These are phyloP conservation scores for Caenorhabditis becei DNA, from an alignment of 2,888 invertebrate species.

Conservation along the genomic window DNA sequence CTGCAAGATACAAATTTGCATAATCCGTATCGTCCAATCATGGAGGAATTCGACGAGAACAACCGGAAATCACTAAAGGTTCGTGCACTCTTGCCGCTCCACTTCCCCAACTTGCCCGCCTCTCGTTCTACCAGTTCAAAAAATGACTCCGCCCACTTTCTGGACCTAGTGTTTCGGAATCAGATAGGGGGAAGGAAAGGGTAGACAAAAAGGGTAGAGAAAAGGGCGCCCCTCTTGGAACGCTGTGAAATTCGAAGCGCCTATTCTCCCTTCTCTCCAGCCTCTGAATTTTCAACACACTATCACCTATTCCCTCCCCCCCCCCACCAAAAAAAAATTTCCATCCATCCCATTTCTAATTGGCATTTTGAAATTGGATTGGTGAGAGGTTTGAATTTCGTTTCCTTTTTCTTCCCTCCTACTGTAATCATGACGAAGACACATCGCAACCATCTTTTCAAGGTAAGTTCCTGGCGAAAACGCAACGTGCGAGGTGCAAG, in stretches of 20 bases:
- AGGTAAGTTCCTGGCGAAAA: slow-evolving; percentile 15
- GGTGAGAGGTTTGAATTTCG: slow-evolving; percentile 38
- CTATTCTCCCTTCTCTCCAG: not conserved
- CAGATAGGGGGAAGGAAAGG: slow-evolving; percentile 12
- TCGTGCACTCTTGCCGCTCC: not conserved
- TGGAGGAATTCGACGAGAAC: slow-evolving; percentile 61
- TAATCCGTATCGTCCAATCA: slow-evolving; percentile 38
- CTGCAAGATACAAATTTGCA: slow-evolving; percentile 24
- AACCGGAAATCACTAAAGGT: slow-evolving; percentile 60
- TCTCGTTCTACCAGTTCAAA: slow-evolving; percentile 6
- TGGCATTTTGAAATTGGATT: slow-evolving; percentile 52
- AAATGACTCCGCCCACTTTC: slow-evolving; percentile 26
- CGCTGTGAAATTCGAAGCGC: slow-evolving; percentile 41
- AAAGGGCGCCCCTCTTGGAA: slow-evolving; percentile 26
- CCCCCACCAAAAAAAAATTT: slow-evolving; percentile 22
- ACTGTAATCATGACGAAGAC: slow-evolving; percentile 29
- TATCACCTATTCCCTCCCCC: slow-evolving; percentile 4
- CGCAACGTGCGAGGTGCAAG: not conserved
- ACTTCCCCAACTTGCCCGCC: not conserved
- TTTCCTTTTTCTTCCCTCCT: not conserved
- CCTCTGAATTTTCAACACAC: slow-evolving; percentile 19
- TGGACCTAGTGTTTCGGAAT: slow-evolving; percentile 22
- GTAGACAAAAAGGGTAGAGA: slow-evolving; percentile 6
- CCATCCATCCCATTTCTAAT: slow-evolving; percentile 42
- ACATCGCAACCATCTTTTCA: slow-evolving; percentile 39